Conservation (phyloP, 2,797 vertebrate genomes). For the Chelonia mydas region DNA sequence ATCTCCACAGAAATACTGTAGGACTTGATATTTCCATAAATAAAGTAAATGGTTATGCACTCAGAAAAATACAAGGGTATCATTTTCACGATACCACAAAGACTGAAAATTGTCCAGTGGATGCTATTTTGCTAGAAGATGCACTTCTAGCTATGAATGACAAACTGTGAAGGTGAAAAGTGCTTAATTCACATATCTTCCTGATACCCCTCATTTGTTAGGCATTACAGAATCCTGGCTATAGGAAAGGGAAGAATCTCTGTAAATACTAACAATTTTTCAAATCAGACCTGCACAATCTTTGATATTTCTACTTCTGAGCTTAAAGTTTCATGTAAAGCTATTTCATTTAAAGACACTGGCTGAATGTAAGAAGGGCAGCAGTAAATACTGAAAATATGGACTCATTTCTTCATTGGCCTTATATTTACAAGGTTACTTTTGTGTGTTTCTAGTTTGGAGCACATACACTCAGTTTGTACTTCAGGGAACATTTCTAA, state of each 20-base stretch:
- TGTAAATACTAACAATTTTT: not conserved
- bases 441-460: not conserved
- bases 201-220: not conserved
- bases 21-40: not conserved
- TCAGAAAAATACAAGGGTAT: not conserved
- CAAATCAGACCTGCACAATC: not conserved
- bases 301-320: not conserved
- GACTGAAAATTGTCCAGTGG: not conserved
- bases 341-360: not conserved
- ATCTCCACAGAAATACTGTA: not conserved
- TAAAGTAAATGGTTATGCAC: not conserved
- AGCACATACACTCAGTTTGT: not conserved
- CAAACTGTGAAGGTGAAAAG: not conserved
- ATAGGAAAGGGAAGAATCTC: not conserved
- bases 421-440: not conserved
- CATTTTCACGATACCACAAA: not conserved
- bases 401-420: not conserved
- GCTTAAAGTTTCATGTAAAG: not conserved
- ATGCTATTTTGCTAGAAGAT: not conserved
- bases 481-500: not conserved
- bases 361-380: not conserved
- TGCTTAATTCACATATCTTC: not conserved
- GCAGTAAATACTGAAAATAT: not conserved
- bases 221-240: not conserved
- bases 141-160: not conserved